Base-by-base conservation (phyloP, 2,113 vertebrate genomes). In the Rhizomys pruinosus region DNA sequence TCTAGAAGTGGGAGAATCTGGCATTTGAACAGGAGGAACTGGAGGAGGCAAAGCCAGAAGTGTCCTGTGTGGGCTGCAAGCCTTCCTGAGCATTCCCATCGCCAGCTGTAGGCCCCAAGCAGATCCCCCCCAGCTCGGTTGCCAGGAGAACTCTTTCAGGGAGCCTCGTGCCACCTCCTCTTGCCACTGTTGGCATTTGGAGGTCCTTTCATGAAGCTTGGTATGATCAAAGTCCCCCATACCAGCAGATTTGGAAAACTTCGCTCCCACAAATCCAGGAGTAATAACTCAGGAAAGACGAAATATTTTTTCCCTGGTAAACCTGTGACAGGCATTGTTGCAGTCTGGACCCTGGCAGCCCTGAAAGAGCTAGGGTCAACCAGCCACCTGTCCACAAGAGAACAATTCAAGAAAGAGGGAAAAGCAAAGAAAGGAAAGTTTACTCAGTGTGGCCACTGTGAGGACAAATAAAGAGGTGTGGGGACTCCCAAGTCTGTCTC, bases 1-100 rank as follows among this genome's bases (percentile, higher is more conserved):
- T 34, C 27, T 81, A 59, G 22, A 92, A 92, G 78, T 96, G 37
- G 94, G 90, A 93, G 89, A 94, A 94, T 74, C 68, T 95, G 94
- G 85, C 85, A 95, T 90, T 95, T 96, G 69, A 84, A 29, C 59
- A 9, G 76, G 57, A 52, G 74, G 52, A 79, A 73, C 52, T 69
- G 81, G 95, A 90, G 92, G 94, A 95, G 82, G 93, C 77, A 77
- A 93, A 89, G 85, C 94, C 87, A 80, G 88, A 95, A 96, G 92
- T 90, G 93, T 95, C 85, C 82, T 72, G 39, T 84, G 95, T 95
- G 93, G 93, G 97, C 29, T 79, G 57, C 61, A 55, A 42, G 87
- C 37, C 77, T 77, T 66, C 12, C 23, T 32, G 39, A 91, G 84
- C 78, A 79, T 88, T 55, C 87, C 61, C 59, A 63, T 42, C 79